Base-by-base conservation (phyloP, 2,888 invertebrate genomes). In the Aspidiotus destructor region DNA sequence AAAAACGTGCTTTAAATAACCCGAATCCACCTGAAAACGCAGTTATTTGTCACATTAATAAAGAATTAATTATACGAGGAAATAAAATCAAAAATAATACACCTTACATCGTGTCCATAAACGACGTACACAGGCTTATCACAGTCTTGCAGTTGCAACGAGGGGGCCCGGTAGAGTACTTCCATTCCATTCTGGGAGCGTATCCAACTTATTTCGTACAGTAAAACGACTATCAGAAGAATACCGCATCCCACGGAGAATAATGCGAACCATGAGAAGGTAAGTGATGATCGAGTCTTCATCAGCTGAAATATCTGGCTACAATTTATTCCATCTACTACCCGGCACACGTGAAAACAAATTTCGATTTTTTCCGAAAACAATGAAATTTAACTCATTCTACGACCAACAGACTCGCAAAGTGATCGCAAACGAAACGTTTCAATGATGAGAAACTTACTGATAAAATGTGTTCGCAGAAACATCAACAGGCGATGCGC, bases 1-100 rank as follows among this genome's bases (percentile, higher is more conserved):
- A 74, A 87, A 84, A 0, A 98, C 89, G 77, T 97, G 94, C 74
- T 83, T 84, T 69, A 93, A 79, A 73, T 89, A 82, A 0, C 88
- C 87, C 57, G 83, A 82, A 42, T 86, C 82, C 1, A 85, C 82
- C 73, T 74, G 69, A 60, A 71, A 28, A 28, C 5, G 70, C 65
- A 60, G 15, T 10, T 16, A 9, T 48, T 48, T 28, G 28, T 28
- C 1, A 28, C 28, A 28, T 28, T 28, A 28, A 28, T 28, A 28
- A 1, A 28, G 28, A 28, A 28, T 28, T 5, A 5, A 28, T 28
- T 28, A 3, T 28, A 28, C n/a, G n/a, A n/a, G n/a, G n/a, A 28
- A 28, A 28, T 3, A 28, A 28, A 3, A 28, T 28, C 5, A 5
- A 28, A 28, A 28, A 28, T 28, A 28, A 28, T 28, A 28, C 28